Evolutionary conservation across 2,888 invertebrate species (phyloP).

Genomic region (Cephus pygmeus): DNA sequence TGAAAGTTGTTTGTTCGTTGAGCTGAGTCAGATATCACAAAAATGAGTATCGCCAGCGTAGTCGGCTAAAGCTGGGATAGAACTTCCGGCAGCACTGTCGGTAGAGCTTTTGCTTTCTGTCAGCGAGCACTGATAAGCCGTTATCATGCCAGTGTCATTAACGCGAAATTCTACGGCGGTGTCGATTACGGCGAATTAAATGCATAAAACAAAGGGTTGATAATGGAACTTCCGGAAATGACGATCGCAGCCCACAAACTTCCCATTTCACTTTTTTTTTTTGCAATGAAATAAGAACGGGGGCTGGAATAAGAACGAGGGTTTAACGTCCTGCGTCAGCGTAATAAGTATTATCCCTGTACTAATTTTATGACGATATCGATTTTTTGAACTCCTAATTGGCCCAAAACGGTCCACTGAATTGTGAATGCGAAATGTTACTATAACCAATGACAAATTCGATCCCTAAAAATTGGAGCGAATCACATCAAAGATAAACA

Average conservation of each 20-base stretch:
- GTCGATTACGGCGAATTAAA: constrained; percentile 36
- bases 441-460: not conserved
- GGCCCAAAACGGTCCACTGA: not conserved
- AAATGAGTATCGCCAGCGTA: not conserved
- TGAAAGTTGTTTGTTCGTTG: not conserved
- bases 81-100: not conserved
- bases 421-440: not conserved
- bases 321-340: not conserved
- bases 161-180: not conserved
- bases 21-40: not conserved
- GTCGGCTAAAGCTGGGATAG: not conserved
- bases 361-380: too few species aligned
- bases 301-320: not conserved
- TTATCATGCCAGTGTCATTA: not conserved
- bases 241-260: constrained; percentile 35
- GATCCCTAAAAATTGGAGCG: not conserved
- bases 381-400: too few species aligned
- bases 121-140: not conserved
- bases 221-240: constrained; percentile 42
- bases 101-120: not conserved
- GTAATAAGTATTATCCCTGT: not conserved
- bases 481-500: not conserved
- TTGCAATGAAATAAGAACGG: not conserved
- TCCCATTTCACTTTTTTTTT: constrained; percentile 32
- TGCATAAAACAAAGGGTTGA: constrained; percentile 41